Base-by-base conservation (phyloP, 2,113 vertebrate species). In the Lepisosteus osseus region DNA sequence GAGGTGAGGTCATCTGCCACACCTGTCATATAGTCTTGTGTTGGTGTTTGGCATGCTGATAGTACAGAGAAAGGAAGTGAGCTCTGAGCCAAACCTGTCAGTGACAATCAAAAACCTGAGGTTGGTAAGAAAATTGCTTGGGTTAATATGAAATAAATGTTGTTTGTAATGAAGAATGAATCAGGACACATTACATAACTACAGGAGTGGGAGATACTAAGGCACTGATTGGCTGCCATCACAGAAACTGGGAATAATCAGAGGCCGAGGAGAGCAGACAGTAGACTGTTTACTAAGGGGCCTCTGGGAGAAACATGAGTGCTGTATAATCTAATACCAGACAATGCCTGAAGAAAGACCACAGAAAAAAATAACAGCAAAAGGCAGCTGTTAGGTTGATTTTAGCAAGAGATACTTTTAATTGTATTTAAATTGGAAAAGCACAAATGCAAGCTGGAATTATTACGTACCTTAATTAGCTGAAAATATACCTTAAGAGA, bases 81-180 rank as follows among this genome's bases (percentile, higher is more conserved):
- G 17, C 62, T 65, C 7, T 13, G 13, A 65, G 62, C 17, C 7
- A 40, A 65, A 65, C 29, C 62, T 43, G n/a, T 7, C 17, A n/a
- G 17, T 65, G 41, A 29, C 15, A 11, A 15, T 12, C 41, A 65
- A n/a, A 65, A 0, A 3, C 62, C 29, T 29, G 62, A 29, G 29
- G 5, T 7, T 17, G 72, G 63, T 51, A 11, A 6, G 17, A 14
- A 42, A 47, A 40, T 64, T 44, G 71, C 62, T 15, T 67, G 56
- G 68, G 17, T 9, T 13, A 44, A 9, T 45, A 68, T 40, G 45
- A 51, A 17, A 68, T 45, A 47, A 47, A 40, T 42, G 66, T 15
- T 54, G 54, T 68, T 61, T 68, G 45, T 67, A 45, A 54, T 47
- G 72, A 41, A 54, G 66, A 47, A 41, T 54, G 72, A 67, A 74